Evolutionary conservation across 92 coral and sea anemone species (phyloP).

Genomic region (Bergia sp.): DNA sequence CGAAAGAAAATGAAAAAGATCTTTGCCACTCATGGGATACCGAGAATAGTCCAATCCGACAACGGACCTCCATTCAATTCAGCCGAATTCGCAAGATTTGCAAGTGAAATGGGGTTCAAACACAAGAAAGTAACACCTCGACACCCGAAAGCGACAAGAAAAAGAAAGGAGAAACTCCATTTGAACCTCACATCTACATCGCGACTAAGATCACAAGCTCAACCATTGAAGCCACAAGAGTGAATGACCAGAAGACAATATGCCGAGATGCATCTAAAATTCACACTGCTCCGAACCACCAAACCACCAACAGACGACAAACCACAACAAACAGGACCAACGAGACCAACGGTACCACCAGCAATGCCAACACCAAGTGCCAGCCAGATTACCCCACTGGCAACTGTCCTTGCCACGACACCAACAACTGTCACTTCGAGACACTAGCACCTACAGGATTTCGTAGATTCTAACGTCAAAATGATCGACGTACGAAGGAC

Average conservation of each 20-base stretch:
- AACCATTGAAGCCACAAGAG: slow-evolving; percentile 39
- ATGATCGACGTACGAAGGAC: slow-evolving; percentile 52
- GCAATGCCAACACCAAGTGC: slow-evolving; percentile 14
- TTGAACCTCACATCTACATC: slow-evolving; percentile 50
- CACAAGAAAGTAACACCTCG: slow-evolving; percentile 61
- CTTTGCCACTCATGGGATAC: slow-evolving; percentile 51
- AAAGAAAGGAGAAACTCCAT: slow-evolving; percentile 63
- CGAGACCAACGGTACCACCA: background rate
- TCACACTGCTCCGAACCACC: slow-evolving; percentile 47
- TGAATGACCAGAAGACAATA: slow-evolving; percentile 49
- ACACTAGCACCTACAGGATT: slow-evolving; percentile 33
- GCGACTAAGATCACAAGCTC: slow-evolving; percentile 40
- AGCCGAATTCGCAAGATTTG: slow-evolving; percentile 38
- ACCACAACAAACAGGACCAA: slow-evolving; percentile 18
- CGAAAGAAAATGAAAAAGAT: slow-evolving; percentile 49
- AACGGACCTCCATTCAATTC: slow-evolving; percentile 73
- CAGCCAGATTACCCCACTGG: background rate
- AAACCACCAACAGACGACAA: slow-evolving; percentile 33
- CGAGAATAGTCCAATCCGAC: slow-evolving; percentile 52
- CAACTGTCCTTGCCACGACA: background rate
- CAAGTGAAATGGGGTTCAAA: slow-evolving; percentile 45
- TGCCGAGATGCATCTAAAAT: slow-evolving; percentile 70
- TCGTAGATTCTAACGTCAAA: slow-evolving; percentile 62
- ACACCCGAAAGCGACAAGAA: slow-evolving; percentile 66
- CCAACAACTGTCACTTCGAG: slow-evolving; percentile 32